These are phyloP conservation scores for Psittacus erithacus DNA, from an alignment of 2,113 vertebrate genomes.

Conservation along the genomic window DNA sequence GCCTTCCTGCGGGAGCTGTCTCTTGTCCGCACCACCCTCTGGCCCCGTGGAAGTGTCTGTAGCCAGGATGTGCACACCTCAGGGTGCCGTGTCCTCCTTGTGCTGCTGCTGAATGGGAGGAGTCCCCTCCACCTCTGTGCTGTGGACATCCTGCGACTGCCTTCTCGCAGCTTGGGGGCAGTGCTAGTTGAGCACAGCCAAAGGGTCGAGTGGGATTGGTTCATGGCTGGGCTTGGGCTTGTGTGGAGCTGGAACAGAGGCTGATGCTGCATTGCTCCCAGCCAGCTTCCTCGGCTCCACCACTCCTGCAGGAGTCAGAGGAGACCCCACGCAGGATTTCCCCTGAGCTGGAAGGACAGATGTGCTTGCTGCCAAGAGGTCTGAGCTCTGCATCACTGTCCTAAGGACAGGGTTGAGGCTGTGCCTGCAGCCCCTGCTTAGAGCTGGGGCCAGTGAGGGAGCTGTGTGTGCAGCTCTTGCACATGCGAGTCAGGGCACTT, in stretches of 20 bases:
- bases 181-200: background rate
- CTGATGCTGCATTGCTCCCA: accelerated
- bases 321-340: background rate
- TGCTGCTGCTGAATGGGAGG: background rate
- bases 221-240: background rate
- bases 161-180: background rate
- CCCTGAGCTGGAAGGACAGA: background rate
- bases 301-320: background rate
- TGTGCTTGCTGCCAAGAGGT: background rate
- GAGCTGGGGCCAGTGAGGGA: accelerated
- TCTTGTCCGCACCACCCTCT: background rate
- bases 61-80: background rate
- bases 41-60: background rate
- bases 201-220: background rate
- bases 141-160: accelerated
- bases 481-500: background rate
- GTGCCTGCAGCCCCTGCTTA: background rate
- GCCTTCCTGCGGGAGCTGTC: accelerated
- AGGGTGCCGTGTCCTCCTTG: background rate
- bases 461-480: background rate
- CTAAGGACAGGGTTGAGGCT: background rate
- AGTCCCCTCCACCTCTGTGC: background rate
- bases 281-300: background rate
- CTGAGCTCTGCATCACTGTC: background rate
- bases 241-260: background rate